phyloP scores from a whole-genome alignment of 2,113 vertebrate species.

The Muntiacus muntjak region DNA sequence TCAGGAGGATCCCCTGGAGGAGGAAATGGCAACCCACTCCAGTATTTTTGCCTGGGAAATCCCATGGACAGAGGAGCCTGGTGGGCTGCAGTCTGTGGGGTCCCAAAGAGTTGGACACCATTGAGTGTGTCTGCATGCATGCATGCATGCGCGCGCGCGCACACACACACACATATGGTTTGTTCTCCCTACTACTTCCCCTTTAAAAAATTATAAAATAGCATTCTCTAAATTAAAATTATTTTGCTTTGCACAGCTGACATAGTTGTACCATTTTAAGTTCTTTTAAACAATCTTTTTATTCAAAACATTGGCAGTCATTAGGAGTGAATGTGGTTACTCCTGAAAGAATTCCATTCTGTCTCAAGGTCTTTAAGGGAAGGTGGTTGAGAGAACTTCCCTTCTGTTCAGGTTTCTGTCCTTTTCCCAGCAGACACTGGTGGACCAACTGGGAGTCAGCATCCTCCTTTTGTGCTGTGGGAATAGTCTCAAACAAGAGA shows the following conservation, averaged over 20 bases:
- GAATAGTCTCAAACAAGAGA: background rate
- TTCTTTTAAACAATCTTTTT: background rate
- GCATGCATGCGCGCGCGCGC: no score
- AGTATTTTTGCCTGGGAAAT: background rate
- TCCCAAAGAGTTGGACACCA: background rate
- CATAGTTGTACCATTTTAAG: background rate
- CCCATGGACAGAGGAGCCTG: background rate
- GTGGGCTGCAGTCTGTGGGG: background rate
- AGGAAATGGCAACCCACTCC: background rate
- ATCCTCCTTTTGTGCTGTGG: background rate
- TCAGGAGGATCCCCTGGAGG: background rate
- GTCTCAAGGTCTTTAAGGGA: background rate
- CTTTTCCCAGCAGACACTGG: background rate
- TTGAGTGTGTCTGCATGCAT: background rate
- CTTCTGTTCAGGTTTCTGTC: background rate
- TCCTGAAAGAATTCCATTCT: background rate
- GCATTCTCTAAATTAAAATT: background rate
- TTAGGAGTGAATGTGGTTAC: background rate
- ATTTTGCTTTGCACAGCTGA: constrained; percentile 30
- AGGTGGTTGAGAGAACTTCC: background rate
- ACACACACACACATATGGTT: background rate
- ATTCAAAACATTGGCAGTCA: background rate
- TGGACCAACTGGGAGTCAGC: background rate
- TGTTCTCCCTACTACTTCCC: background rate
- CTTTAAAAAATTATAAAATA: background rate